These are phyloP conservation scores for Noctuana brunneofusca DNA, from an alignment of 2,888 invertebrate species.

Conservation along the genomic window DNA sequence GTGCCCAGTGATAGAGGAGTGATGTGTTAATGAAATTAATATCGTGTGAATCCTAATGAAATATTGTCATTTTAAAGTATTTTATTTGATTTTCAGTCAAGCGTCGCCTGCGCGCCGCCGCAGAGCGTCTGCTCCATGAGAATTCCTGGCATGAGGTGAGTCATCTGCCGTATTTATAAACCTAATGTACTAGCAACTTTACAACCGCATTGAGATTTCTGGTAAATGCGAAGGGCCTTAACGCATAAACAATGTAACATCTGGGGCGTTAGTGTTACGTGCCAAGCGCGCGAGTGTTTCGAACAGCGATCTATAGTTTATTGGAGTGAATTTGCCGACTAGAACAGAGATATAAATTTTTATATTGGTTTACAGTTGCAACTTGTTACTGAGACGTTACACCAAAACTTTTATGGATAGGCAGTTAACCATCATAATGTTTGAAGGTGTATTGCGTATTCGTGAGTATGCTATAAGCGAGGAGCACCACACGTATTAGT, in stretches of 20 bases:
- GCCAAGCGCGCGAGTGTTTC: slow-evolving; percentile 29
- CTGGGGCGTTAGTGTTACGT: slow-evolving; percentile 34
- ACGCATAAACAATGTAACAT: slow-evolving; percentile 35
- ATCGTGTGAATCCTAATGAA: not conserved
- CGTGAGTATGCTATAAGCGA: slow-evolving; percentile 48
- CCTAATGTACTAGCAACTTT: slow-evolving; percentile 35
- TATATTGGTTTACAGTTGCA: not conserved
- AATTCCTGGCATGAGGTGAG: slow-evolving; percentile 76
- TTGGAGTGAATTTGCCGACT: slow-evolving; percentile 18
- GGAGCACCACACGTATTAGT: slow-evolving; percentile 41
- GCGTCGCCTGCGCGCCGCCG: slow-evolving; percentile 62
- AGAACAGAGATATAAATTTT: slow-evolving; percentile 19
- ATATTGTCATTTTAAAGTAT: slow-evolving; percentile 37
- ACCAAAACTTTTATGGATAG: not conserved
- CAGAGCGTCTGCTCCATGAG: slow-evolving; percentile 64
- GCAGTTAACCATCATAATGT: slow-evolving; percentile 11
- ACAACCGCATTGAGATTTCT: slow-evolving; percentile 36
- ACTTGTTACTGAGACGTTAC: slow-evolving; percentile 2
- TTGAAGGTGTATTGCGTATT: slow-evolving; percentile 34
- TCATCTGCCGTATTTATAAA: slow-evolving; percentile 59
- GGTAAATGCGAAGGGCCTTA: slow-evolving; percentile 35
- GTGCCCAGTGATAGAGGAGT: not conserved
- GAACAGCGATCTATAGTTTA: slow-evolving; percentile 25
- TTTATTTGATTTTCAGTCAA: slow-evolving; percentile 63
- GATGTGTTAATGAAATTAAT: not conserved